Base-by-base conservation (phyloP, 2,113 vertebrate genomes). In the Etia nguti region DNA sequence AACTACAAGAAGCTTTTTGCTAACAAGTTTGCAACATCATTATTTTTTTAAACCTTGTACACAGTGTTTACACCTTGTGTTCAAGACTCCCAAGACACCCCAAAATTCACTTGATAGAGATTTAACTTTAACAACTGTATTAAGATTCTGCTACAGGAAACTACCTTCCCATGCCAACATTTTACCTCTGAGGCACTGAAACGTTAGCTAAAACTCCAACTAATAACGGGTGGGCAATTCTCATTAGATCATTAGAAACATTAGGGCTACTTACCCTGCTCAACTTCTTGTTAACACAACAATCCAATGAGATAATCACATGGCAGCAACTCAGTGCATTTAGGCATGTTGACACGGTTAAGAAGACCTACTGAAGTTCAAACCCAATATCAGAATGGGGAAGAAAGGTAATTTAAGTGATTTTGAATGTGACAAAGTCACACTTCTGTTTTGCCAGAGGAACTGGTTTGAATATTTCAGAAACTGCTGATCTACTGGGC, bases 401-500 rank as follows among this genome's bases (percentile, higher is more conserved):
- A 16, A 24, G 8, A 70, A 2, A 8, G 65, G 38, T 43, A 15
- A 70, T 43, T 24, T 70, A 70, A 43, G n/a, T 43, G 65, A n/a
- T n/a, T 70, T 41, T 70, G 65, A 70, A 43, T 43, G n/a, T 43
- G 20, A 41, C 9, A 9, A 10, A 38, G 36, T 34, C 31, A 34
- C 43, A 46, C 3, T 13, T 13, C 15, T 46, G 13, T 15, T 70
- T 43, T 22, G 36, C 36, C 62, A 70, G n/a, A 70, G 8, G 36
- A n/a, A 9, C 36, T 43, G 12, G 36, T 70, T 41, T 43, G 4
- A 70, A 41, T 70, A 70, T 70, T 70, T 70, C n/a, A 41, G n/a
- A 43, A 70, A 41, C 62, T 41, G 62, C n/a, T 70, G n/a, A 70
- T 43, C 12, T 43, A 70, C 62, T 43, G 62, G 3, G 62, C 65